Evolutionary conservation across 2,797 vertebrate genomes (phyloP).

Genomic region (Rousettus madagascariensis): DNA sequence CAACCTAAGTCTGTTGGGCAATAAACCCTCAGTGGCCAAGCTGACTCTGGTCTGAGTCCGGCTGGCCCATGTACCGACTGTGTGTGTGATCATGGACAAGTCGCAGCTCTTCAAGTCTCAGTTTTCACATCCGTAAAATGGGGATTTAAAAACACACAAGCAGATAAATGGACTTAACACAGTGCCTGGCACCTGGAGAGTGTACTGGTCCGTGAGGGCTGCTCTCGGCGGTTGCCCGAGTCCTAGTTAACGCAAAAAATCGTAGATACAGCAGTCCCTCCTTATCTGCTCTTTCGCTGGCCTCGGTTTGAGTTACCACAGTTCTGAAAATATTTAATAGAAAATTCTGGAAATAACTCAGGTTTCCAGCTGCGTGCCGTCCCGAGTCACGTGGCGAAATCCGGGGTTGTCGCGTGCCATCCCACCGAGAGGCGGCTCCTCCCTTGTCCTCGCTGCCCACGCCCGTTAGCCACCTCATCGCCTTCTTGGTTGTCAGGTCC

Average conservation of each 20-base stretch:
- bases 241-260: background rate
- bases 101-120: background rate
- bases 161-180: background rate
- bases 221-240: background rate
- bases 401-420: no score
- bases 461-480: background rate
- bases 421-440: background rate
- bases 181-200: background rate
- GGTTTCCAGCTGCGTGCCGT: fast-evolving
- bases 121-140: background rate
- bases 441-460: background rate
- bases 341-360: background rate
- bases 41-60: fast-evolving
- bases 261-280: no score
- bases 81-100: fast-evolving
- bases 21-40: background rate
- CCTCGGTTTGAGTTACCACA: fast-evolving
- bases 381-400: background rate
- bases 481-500: background rate
- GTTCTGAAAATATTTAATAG: background rate
- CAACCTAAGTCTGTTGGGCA: fast-evolving
- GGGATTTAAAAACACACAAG: background rate
- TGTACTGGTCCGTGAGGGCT: fast-evolving
- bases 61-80: fast-evolving
- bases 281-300: no score